Conservation (phyloP, 2,888 invertebrate genomes). For the Mongoloraphidia duomilia region DNA sequence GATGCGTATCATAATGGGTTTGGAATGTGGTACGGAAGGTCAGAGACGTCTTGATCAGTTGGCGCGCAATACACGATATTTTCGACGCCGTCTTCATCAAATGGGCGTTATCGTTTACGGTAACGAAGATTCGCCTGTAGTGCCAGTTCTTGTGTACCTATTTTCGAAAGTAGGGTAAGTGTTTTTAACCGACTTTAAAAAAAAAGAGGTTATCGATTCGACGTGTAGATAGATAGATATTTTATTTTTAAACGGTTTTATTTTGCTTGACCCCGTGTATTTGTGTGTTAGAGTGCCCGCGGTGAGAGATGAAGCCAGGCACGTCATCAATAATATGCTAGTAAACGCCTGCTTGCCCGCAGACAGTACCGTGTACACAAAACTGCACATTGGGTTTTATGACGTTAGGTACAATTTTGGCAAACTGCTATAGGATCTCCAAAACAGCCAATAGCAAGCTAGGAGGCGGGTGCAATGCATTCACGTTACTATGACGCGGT, state of each 20-base stretch:
- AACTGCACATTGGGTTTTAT: too few species aligned
- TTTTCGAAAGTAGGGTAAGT: slow-evolving; percentile 87
- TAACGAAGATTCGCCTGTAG: slow-evolving; percentile 88
- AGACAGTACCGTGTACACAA: too few species aligned
- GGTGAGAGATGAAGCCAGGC: too few species aligned
- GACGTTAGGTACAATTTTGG: too few species aligned
- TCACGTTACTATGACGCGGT: too few species aligned
- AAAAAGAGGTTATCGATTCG: neutral
- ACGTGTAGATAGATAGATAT: neutral
- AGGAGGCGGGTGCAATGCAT: too few species aligned
- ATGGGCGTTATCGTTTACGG: slow-evolving; percentile 89
- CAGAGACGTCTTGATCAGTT: slow-evolving; percentile 51
- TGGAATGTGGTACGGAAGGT: slow-evolving; percentile 60
- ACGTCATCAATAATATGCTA: too few species aligned
- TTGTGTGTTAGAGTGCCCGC: too few species aligned
- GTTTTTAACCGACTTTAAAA: neutral
- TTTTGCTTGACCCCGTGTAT: too few species aligned
- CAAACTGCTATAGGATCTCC: too few species aligned
- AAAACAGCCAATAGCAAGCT: too few species aligned
- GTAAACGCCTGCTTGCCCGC: too few species aligned
- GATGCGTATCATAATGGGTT: slow-evolving; percentile 76
- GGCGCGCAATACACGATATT: slow-evolving; percentile 69
- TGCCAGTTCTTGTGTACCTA: slow-evolving; percentile 87
- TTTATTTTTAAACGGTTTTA: neutral
- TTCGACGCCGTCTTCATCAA: slow-evolving; percentile 61